Conservation (phyloP, 2,113 vertebrate genomes). For the Cyprinodon variegatus region DNA sequence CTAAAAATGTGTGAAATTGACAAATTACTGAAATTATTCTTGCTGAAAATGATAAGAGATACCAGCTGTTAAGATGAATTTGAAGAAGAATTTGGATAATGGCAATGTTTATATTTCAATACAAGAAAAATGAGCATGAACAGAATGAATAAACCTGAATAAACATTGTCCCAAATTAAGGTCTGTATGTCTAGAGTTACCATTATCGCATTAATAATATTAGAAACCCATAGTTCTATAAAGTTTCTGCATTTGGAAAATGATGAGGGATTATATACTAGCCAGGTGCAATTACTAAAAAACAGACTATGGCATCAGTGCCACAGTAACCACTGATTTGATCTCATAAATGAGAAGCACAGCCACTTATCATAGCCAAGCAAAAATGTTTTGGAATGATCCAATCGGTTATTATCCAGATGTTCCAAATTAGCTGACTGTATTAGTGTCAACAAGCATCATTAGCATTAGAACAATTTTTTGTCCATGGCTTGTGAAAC, state of each 20-base stretch:
- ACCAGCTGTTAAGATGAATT: not conserved
- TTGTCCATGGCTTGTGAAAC: constrained; percentile 7
- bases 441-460: constrained; percentile 42
- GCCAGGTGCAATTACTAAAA: constrained; percentile 50
- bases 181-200: constrained; percentile 1
- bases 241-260: constrained; percentile 32
- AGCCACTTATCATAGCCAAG: constrained; percentile 57
- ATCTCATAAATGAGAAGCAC: constrained; percentile 55
- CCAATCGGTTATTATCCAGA: constrained; percentile 55
- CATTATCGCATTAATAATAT: constrained; percentile 21
- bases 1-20: not conserved
- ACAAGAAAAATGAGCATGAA: not conserved
- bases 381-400: constrained; percentile 44
- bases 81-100: not conserved
- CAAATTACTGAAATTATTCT: not conserved
- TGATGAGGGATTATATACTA: constrained; percentile 31
- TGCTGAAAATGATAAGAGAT: not conserved
- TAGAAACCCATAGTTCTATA: constrained; percentile 26
- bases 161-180: not conserved
- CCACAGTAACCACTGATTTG: constrained; percentile 67
- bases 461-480: constrained; percentile 22
- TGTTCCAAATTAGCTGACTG: constrained; percentile 41
- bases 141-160: not conserved
- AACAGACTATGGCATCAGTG: constrained; percentile 59
- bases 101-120: not conserved